These are phyloP conservation scores for Selene dorsalis DNA, from an alignment of 2,797 vertebrate genomes.

Conservation along the genomic window DNA sequence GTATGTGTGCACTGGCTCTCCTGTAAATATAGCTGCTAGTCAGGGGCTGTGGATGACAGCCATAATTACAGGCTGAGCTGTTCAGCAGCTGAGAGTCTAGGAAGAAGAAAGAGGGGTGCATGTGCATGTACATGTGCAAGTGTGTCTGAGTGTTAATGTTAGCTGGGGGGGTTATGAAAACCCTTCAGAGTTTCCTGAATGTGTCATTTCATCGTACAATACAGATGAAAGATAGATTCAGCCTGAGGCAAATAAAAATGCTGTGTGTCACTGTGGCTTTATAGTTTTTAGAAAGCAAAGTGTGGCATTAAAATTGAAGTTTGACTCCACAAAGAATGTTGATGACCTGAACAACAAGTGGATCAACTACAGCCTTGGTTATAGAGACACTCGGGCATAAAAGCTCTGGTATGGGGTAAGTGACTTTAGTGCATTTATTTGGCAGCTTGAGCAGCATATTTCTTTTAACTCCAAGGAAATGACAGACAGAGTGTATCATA, in stretches of 20 bases:
- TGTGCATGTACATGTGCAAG: slow-evolving; percentile 38
- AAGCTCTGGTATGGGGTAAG: neutral
- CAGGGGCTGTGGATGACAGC: slow-evolving; percentile 83
- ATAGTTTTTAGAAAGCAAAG: slow-evolving; percentile 5
- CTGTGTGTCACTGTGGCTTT: slow-evolving; percentile 15
- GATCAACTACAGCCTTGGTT: neutral
- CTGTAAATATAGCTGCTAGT: slow-evolving; percentile 84
- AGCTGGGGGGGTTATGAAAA: slow-evolving; percentile 55
- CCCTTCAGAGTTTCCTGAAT: slow-evolving; percentile 34
- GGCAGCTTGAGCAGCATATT: neutral
- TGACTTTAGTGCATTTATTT: slow-evolving; percentile 16
- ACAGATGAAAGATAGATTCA: slow-evolving; percentile 16
- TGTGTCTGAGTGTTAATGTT: slow-evolving; percentile 38
- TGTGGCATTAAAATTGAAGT: neutral
- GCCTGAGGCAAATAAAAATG: neutral
- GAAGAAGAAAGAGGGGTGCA: slow-evolving; percentile 53
- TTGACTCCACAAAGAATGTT: neutral
- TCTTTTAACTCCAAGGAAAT: slow-evolving; percentile 3
- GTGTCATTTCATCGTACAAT: slow-evolving; percentile 30
- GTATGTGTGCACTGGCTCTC: slow-evolving; percentile 39
- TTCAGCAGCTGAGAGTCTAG: slow-evolving; percentile 79
- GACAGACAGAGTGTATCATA: neutral
- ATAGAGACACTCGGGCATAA: neutral
- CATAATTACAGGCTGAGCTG: slow-evolving; percentile 84
- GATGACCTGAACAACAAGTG: neutral